Base-by-base conservation (phyloP, 2,113 vertebrate species). In the Hylia prasina region DNA sequence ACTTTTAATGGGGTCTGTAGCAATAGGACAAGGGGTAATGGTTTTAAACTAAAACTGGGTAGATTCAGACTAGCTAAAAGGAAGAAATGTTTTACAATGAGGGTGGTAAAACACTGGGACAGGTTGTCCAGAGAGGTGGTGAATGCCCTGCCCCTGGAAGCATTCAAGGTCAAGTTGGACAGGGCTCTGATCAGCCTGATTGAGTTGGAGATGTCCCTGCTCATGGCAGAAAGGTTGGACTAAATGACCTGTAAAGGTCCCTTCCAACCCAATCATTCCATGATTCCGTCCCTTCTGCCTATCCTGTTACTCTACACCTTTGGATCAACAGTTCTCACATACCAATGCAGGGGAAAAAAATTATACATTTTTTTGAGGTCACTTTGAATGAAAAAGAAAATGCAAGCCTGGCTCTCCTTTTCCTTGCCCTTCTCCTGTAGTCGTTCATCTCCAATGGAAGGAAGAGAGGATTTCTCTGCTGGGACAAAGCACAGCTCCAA, bases 301-400 rank as follows among this genome's bases (percentile, higher is more conserved):
- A 21, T 57, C 53, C 66, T 82, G n/a, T 19, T 72, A 76, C 18
- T 82, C 37, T 57, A 33, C 31, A 81, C 13, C 15, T 68, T 71
- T 60, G 58, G 11, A 54, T 78, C 60, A 75, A 70, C 69, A 22
- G 23, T 65, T 87, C 51, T 75, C 44, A 63, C 7, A 25, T 57
- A 66, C 7, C 2, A 13, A 22, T 42, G 27, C 15, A 37, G 51
- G 22, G 37, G 0, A 0, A 7, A 21, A 53, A 19, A 35, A 44
- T 24, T 2, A 61, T 4, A 35, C 13, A 13, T 53, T 81, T 68
- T 66, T 70, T 51, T 75, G 25, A 68, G 9, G 33, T 58, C 76
- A 71, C 47, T 82, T 58, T 79, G 30, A 61, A 61, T 63, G 13
- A 61, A 87, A 80, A 77, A 76, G 64, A 48, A 70, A 87, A 48